phyloP scores from a whole-genome alignment of 2,888 invertebrate genomes.

The Eristalinus sepulchralis region DNA sequence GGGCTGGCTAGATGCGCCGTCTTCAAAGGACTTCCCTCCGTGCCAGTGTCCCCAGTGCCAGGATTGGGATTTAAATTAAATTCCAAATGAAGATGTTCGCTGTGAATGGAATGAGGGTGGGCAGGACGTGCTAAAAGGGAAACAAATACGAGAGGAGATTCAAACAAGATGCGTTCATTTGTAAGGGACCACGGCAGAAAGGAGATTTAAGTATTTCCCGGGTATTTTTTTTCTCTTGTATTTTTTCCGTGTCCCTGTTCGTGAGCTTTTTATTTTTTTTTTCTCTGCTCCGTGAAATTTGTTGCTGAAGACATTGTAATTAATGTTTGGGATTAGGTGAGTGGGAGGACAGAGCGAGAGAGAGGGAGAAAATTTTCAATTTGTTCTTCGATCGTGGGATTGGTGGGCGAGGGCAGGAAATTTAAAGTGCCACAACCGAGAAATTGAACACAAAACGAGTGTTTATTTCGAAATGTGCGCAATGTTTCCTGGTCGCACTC shows the following conservation, averaged over 20 bases:
- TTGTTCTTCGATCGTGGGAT: neutral
- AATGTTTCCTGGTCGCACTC: too few species aligned
- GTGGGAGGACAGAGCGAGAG: slow-evolving; percentile 4
- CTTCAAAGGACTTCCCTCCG: slow-evolving; percentile 56
- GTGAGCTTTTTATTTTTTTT: neutral
- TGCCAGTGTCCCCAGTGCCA: neutral
- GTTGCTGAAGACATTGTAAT: slow-evolving; percentile 28
- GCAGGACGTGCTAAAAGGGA: neutral
- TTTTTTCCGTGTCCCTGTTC: neutral
- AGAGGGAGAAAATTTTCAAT: neutral
- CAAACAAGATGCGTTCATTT: slow-evolving; percentile 48
- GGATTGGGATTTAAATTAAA: slow-evolving; percentile 63
- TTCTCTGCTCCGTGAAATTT: slow-evolving; percentile 16
- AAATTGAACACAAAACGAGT: neutral
- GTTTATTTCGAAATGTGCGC: too few species aligned
- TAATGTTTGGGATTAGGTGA: slow-evolving; percentile 35
- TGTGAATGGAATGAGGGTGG: slow-evolving; percentile 6
- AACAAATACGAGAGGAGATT: slow-evolving; percentile 11
- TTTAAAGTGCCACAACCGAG: neutral
- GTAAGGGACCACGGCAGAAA: slow-evolving; percentile 13
- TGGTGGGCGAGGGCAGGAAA: neutral
- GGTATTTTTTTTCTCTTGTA: neutral
- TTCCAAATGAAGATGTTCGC: slow-evolving; percentile 59
- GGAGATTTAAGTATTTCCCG: neutral
- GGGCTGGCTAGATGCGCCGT: slow-evolving; percentile 24